Evolutionary conservation across 2,888 invertebrate genomes (phyloP), one percentile per base, ranked within the genome.

Genomic region (Ophion obscuratus): DNA sequence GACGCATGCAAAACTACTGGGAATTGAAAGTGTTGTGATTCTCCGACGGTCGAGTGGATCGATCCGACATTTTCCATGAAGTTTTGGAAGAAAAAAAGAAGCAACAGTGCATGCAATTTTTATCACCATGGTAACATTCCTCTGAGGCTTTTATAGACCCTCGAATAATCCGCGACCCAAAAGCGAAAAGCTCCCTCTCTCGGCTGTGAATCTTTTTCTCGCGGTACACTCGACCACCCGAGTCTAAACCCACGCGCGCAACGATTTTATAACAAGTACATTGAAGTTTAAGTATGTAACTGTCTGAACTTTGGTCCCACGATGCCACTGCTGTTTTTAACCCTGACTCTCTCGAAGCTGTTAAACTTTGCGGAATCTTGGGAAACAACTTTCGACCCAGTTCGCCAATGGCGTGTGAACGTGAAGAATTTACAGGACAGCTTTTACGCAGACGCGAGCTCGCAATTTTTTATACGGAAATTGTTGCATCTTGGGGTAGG

Each of bases 301-400:
- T 40, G 61, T 7, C 6, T 1, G 14, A 75, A 75, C 11, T 40
- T 57, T 62, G 2, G n/a, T 31, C 73, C 11, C 53, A 3, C 47
- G 53, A 20, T 20, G 24, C 14, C 44, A 20, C 9, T 20, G 27
- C 68, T 17, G 20, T 27, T 61, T 14, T 47, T 47, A 57, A 36
- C 47, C 74, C 53, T 44, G 14, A 36, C 24, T 68, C 53, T 27
- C 9, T 24, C 66, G 70, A 24, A 31, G 24, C 75, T 20, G 24
- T 47, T 9, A 24, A 84, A 84, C 59, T 81, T 71, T 81, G 24
- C 47, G 71, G 57, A 81, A 84, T 84, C 76, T 77, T 81, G 61
- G 31, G 76, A 71, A 80, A 84, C 66, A 64, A 76, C 44, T 76
- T 80, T 76, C 47, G 59, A 62, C 59, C 24, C 68, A 47, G 20